Percentiles rank a stretch among this genome's conserved stretches.
Conservation (phyloP, 2,113 vertebrate genomes). For the Ursus arctos region DNA sequence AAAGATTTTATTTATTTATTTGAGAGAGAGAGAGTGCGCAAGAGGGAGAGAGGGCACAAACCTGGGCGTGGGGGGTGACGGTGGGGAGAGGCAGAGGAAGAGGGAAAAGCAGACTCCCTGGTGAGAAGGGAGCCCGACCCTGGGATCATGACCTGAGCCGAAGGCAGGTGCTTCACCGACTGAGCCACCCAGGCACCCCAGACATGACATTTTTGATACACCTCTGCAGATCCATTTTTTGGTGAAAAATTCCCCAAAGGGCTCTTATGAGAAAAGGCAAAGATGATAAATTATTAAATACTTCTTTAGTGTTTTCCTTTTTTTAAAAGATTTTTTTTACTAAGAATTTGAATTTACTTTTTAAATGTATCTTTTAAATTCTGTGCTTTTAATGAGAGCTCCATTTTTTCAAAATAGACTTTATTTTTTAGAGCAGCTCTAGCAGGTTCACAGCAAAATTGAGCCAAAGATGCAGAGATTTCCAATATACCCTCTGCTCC, state of each 20-base stretch:
- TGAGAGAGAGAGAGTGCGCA: too few relatives aligned
- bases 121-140: too few relatives aligned
- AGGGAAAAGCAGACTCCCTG: too few relatives aligned
- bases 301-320: not conserved
- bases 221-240: not conserved
- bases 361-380: constrained; percentile 17
- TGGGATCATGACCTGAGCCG: too few relatives aligned
- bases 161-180: too few relatives aligned
- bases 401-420: not conserved
- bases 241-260: not conserved
- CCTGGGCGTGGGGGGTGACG: too few relatives aligned
- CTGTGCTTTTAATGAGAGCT: not conserved
- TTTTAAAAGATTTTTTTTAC: not conserved
- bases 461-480: not conserved
- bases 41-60: too few relatives aligned
- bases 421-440: not conserved
- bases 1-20: too few relatives aligned
- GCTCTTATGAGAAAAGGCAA: not conserved
- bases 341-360: not conserved
- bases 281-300: not conserved
- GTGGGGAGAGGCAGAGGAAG: too few relatives aligned
- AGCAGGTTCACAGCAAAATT: not conserved
- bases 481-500: not conserved
- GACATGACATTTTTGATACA: not conserved
- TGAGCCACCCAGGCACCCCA: too few relatives aligned